Evolutionary conservation across 2,113 vertebrate genomes (phyloP), one percentile per base, ranked within the genome.

Genomic region (Trematocara variabile): DNA sequence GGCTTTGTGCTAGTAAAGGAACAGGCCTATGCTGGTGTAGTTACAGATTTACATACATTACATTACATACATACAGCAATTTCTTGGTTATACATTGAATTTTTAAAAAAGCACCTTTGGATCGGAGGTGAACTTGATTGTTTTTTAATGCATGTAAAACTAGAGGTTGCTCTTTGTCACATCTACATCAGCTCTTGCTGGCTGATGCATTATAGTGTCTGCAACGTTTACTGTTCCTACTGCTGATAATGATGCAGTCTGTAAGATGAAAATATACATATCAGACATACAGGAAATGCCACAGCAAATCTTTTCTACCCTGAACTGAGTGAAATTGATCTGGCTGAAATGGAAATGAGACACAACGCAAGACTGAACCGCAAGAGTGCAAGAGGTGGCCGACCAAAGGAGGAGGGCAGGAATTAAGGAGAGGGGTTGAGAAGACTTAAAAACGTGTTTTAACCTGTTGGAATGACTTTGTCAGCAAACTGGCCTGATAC

Each of bases 271-370:
- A 88, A 82, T 77, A 54, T 54, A 46, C 78, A 89, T 73, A 85
- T 88, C 44, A 60, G 75, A 80, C 55, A 86, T 39, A 30, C 54
- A 39, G 77, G 14, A 78, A 77, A 81, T 7, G 79, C 86, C 87
- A 92, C 91, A 92, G 82, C 86, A 89, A 90, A 86, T 87, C 65
- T 86, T 89, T 88, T 89, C 86, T 34, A 73, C 20, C 78, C 25
- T 30, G 82, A 81, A 68, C 63, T 13, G n/a, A 58, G 73, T 90
- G 91, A 95, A 93, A 93, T 91, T 81, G 91, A 91, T 94, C 83
- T 77, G 22, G 68, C 92, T 93, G 81, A 93, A 94, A 94, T 95
- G 86, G 88, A 95, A 95, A 95, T 88, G 55, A 89, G 88, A 78
- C 81, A 81, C 37, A 54, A 82, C n/a, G 68, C 85, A 77, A 85